Base-by-base conservation (phyloP, 1,140 invertebrate genomes). In the Pristionchus pacificus region DNA sequence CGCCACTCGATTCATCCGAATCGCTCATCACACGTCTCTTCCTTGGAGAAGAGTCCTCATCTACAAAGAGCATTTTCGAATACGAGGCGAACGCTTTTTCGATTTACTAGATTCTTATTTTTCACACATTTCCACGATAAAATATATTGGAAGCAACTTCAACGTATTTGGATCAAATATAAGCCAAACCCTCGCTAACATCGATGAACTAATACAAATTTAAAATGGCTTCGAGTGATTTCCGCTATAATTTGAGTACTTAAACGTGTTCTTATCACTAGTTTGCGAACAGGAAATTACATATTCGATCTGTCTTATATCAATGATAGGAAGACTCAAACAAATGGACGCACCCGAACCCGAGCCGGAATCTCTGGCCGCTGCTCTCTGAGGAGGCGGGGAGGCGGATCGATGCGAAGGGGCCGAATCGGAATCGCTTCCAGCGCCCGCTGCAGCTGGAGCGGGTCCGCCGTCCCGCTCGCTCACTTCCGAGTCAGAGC, bases 401-500 rank as follows among this genome's bases (percentile, higher is more conserved):
- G 38, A 49, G 19, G 6, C n/a, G 60, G 25, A 31, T 61, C 60
- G 27, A 28, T 27, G 30, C 6, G 25, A 27, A 27, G 30, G 60
- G 60, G 27, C 60, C 6, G 64, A 55, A 29, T 68, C n/a, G 29
- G 65, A 60, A 68, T 65, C 33, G 10, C 27, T 72, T 28, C 70
- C 68, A 64, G 63, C 63, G 14, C 19, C 2, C 14, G 27, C 24
- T 68, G 58, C 58, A 14, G 49, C 2, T 62, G 3, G 24, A 68
- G 24, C 29, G 29, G 58, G n/a, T n/a, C n/a, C 38, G 29, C 63
- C 70, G 33, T 76, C 84, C 82, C 62, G 86, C 79, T 24, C 85
- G 84, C 61, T 91, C 84, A 68, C 91, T 91, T 80, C 85, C 82
- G 31, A 86, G n/a, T n/a, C n/a, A 87, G 77, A 70, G 65, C 75